Conservation (phyloP, 1,140 invertebrate genomes). For the Bilobella aurantiaca region DNA sequence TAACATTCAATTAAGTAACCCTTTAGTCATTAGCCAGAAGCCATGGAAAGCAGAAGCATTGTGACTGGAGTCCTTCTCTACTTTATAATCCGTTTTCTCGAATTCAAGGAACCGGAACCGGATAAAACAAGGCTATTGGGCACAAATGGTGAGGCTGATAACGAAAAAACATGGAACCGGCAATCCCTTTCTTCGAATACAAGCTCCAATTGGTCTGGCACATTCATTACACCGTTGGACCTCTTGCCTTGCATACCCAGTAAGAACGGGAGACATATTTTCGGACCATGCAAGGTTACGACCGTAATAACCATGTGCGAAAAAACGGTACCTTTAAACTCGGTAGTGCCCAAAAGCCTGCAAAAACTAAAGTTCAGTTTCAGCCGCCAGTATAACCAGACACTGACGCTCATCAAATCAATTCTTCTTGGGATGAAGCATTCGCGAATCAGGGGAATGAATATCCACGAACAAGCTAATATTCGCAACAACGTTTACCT, state of each 20-base stretch:
- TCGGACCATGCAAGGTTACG: not conserved
- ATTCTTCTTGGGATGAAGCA: not conserved
- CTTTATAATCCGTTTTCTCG: not conserved
- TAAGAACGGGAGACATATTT: no score
- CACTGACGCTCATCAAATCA: not conserved
- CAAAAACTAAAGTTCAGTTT: not conserved
- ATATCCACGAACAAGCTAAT: not conserved
- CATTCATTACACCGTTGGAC: not conserved
- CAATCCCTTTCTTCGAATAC: no score
- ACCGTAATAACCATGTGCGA: not conserved
- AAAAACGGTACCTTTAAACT: not conserved
- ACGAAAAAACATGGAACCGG: no score
- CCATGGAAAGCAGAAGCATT: no score
- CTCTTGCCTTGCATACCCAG: not conserved
- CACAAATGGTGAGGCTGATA: not conserved
- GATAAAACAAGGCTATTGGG: not conserved
- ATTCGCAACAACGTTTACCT: not conserved
- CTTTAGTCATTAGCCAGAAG: no score
- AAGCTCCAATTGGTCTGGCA: not conserved
- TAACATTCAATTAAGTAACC: no score
- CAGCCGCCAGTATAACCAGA: not conserved
- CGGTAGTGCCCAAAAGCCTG: not conserved
- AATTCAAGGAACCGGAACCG: not conserved
- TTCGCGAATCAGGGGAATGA: not conserved
- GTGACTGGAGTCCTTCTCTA: not conserved